A percentile compares a stretch with the other conserved stretches of the same genome.
Evolutionary conservation across 1,140 invertebrate genomes (phyloP).

Genomic region (Lasioglossum albipes): DNA sequence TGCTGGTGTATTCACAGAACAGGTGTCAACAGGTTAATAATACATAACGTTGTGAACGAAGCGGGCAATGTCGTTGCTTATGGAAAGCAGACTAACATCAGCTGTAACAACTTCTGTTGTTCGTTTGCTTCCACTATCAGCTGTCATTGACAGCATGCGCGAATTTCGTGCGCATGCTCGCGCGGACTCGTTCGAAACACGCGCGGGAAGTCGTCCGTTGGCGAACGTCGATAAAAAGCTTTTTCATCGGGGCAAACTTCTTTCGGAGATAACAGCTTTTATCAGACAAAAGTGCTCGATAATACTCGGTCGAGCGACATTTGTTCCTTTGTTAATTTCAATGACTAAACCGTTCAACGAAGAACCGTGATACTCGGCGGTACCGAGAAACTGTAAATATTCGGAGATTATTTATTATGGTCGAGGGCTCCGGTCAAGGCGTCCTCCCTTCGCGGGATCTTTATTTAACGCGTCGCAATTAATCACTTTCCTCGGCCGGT

Average conservation of each 20-base stretch:
- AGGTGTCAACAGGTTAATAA: conserved; percentile 13
- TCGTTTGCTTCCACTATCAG: conserved; percentile 37
- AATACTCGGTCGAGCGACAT: not conserved
- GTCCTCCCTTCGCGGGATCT: not conserved
- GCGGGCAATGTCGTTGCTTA: conserved; percentile 53
- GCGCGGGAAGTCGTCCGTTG: not conserved
- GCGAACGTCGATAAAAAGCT: too few species aligned
- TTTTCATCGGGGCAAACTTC: too few species aligned
- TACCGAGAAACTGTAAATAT: not conserved
- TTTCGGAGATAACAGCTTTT: too few species aligned
- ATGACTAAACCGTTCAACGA: not conserved
- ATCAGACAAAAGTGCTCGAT: too few species aligned
- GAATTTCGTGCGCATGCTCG: not conserved
- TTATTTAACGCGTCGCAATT: conserved; percentile 34
- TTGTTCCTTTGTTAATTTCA: not conserved
- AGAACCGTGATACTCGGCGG: too few species aligned
- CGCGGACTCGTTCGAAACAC: not conserved
- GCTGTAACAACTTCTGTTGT: conserved; percentile 51
- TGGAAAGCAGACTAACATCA: conserved; percentile 52
- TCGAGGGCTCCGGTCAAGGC: too few species aligned
- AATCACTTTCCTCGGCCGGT: conserved; percentile 29
- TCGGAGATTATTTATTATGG: conserved; percentile 14
- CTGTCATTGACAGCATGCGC: conserved; percentile 8
- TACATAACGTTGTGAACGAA: conserved; percentile 37
- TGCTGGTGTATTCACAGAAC: too few species aligned